Conservation (phyloP, 2,797 vertebrate species). For the Lacerta bilineata region DNA sequence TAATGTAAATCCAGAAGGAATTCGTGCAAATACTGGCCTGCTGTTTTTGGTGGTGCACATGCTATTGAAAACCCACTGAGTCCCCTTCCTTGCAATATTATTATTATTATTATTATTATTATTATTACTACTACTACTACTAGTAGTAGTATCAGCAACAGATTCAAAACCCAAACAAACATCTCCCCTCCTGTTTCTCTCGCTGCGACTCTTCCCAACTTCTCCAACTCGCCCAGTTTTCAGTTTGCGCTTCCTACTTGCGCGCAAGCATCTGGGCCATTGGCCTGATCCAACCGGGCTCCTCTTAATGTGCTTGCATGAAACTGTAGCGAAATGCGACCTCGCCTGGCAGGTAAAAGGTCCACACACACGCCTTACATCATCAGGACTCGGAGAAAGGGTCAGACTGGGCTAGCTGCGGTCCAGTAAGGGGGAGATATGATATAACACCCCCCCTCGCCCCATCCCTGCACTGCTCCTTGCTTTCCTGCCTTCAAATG, state of each 20-base stretch:
- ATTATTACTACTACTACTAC: not conserved
- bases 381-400: not conserved
- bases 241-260: slow-evolving; percentile 47
- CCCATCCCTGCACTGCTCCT: slow-evolving; percentile 53
- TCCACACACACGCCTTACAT: slow-evolving; percentile 30
- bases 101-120: too few species aligned
- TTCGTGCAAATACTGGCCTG: not conserved
- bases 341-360: slow-evolving; percentile 89
- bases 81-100: too few species aligned
- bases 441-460: slow-evolving; percentile 39
- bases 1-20: not conserved
- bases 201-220: slow-evolving; percentile 50
- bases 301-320: slow-evolving; percentile 14
- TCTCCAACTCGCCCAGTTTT: not conserved
- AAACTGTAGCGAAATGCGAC: slow-evolving; percentile 80
- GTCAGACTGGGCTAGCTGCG: slow-evolving; percentile 74
- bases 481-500: slow-evolving; percentile 80
- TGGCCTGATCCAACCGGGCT: too few species aligned
- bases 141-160: not conserved
- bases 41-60: not conserved
- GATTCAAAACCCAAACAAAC: not conserved
- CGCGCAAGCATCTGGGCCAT: too few species aligned
- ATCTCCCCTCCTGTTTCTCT: not conserved
- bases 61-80: too few species aligned
- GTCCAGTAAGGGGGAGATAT: slow-evolving; percentile 81